These are phyloP conservation scores for Tholera decimalis DNA, from an alignment of 2,888 invertebrate genomes.

Conservation along the genomic window DNA sequence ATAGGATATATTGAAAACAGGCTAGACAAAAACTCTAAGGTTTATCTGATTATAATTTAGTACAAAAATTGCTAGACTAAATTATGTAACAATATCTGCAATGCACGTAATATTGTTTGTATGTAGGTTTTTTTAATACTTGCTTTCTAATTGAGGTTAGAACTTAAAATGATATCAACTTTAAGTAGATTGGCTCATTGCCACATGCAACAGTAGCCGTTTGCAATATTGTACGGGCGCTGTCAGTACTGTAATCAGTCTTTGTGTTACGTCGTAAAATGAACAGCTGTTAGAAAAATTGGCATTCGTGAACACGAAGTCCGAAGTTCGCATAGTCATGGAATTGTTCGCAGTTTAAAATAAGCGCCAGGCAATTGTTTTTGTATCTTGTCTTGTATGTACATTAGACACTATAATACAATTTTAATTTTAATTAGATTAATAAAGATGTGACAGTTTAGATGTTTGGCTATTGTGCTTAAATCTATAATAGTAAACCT, in stretches of 20 bases:
- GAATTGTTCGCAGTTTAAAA: not conserved
- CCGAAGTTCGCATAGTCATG: not conserved
- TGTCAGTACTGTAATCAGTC: slow-evolving; percentile 40
- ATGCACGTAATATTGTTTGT: not conserved
- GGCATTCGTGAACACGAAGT: not conserved
- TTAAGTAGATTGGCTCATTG: slow-evolving; percentile 40
- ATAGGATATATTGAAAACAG: too few relatives aligned
- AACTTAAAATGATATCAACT: slow-evolving; percentile 29
- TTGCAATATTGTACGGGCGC: slow-evolving; percentile 23
- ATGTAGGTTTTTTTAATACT: not conserved
- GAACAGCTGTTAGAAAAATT: slow-evolving; percentile 20
- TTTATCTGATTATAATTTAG: too few relatives aligned
- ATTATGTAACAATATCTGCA: not conserved
- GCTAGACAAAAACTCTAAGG: too few relatives aligned
- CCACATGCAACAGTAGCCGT: slow-evolving; percentile 36
- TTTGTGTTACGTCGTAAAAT: slow-evolving; percentile 13
- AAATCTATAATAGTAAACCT: too few relatives aligned
- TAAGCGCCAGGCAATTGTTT: not conserved
- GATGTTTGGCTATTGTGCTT: too few relatives aligned
- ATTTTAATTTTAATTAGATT: too few relatives aligned
- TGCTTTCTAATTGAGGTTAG: not conserved
- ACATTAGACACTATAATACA: too few relatives aligned
- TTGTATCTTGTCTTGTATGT: not conserved
- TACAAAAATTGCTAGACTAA: not conserved
- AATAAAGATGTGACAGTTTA: too few relatives aligned